Evolutionary conservation across 2,113 vertebrate genomes (phyloP), one percentile per base, ranked within the genome.

Genomic region (Rhinoptilus africanus): DNA sequence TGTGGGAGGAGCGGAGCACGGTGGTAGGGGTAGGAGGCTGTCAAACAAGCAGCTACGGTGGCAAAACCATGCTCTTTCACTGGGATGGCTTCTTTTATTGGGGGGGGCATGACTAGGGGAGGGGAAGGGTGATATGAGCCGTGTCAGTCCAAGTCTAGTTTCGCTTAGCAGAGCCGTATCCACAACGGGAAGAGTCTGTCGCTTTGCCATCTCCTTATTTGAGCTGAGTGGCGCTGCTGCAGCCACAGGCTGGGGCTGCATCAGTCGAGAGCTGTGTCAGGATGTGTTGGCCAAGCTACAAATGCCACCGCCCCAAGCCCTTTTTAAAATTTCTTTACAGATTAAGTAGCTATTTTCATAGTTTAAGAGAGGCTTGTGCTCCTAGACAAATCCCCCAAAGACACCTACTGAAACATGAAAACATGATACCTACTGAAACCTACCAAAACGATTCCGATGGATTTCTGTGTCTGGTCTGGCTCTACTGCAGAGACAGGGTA

Each of bases 51-150:
- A 62, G 17, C 63, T 19, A 8, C 19, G 0, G 57, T 7, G 35
- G 54, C 54, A 48, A 79, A 48, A 10, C 30, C 23, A 1, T 0
- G 13, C 59, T 77, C 71, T 9, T 35, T 23, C 16, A 1, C 26
- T 12, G 27, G 34, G 28, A 24, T 15, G 27, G 62, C 79, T 27
- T 39, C 57, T 69, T 63, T 35, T 37, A 7, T 1, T 8, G 4
- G 3, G 3, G 8, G 34, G 6, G 3, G 1, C 3, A 27, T 5
- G 9, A 30, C 12, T 0, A 39, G 16, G 28, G 11, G 23, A 16
- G 14, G 8, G 45, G 6, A 62, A 51, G 37, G 10, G 15, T 0
- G 0, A 32, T 12, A 12, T 6, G 60, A 68, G 51, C 16, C 14
- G 1, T 0, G 2, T 23, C 51, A 47, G 37, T 35, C 30, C 21